A percentile compares a stretch with the other conserved stretches of the same genome.
These are phyloP conservation scores for Heliconius nattereri DNA, from an alignment of 1,140 invertebrate genomes.

Conservation along the genomic window DNA sequence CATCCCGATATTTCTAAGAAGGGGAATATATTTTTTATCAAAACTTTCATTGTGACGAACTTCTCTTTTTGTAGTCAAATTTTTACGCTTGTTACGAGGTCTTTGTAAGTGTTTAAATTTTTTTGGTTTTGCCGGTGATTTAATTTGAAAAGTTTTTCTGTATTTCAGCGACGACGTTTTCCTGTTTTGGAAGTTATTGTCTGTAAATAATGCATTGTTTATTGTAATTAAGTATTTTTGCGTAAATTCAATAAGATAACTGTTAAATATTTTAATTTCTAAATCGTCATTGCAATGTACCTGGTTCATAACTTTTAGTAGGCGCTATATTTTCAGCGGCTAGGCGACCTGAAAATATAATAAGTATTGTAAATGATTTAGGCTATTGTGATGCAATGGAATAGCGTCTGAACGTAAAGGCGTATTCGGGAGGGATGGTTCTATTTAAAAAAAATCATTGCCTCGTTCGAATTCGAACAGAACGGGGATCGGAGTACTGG, in stretches of 20 bases:
- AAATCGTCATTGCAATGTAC: background rate
- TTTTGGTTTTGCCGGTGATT: conserved; percentile 55
- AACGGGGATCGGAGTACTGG: too few relatives aligned
- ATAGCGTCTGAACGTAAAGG: too few relatives aligned
- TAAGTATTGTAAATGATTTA: background rate
- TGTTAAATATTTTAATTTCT: background rate
- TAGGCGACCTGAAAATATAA: background rate
- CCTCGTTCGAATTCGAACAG: too few relatives aligned
- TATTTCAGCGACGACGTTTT: conserved; percentile 53
- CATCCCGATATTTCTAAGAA: conserved; percentile 68
- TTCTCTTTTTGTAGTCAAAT: conserved; percentile 56
- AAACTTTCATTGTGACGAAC: conserved; percentile 54
- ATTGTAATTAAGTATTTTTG: background rate
- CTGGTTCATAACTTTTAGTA: background rate
- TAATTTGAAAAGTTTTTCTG: conserved; percentile 60
- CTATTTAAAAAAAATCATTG: too few relatives aligned
- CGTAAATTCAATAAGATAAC: background rate
- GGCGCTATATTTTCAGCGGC: background rate
- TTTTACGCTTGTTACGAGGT: conserved; percentile 47
- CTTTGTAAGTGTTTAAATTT: conserved; percentile 53
- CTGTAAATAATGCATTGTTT: conserved; percentile 12
- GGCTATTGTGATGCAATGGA: too few relatives aligned
- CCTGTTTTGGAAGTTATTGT: conserved; percentile 25
- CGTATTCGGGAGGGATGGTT: too few relatives aligned
- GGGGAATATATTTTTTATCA: conserved; percentile 64